Evolutionary conservation across 2,797 vertebrate species (phyloP), one percentile per base, ranked within the genome.

Genomic region (Cichlasoma orientale): DNA sequence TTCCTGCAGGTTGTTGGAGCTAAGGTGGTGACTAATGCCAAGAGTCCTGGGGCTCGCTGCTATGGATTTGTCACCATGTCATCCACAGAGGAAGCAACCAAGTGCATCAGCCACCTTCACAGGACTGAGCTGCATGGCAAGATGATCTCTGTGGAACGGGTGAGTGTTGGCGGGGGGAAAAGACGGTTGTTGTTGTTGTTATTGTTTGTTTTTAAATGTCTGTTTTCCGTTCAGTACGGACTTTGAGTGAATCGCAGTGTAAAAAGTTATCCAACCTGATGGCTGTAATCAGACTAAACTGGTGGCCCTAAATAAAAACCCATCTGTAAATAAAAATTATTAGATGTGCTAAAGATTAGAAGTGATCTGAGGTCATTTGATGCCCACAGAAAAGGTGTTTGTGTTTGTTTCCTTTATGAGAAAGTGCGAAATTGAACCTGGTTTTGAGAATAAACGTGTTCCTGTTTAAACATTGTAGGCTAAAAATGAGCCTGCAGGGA

Each of bases 61-160:
- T 99, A 99, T 0, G 98, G 98, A 12, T 99, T 99, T 16, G 97
- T 99, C 74, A 99, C 98, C 0, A 99, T 99, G 98, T 96, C 97
- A 0, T 95, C 97, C 0, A 93, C 96, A 0, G 98, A 98, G 2
- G 98, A 99, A 87, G 97, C 98, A 38, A 97, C 97, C 25, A 97
- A 96, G 72, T 99, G 98, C 8, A 98, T 99, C 80, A 95, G 85
- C 84, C 97, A 99, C 59, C 96, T 99, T 4, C 98, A 99, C 92
- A 95, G 98, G 71, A 99, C 98, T 0, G 98, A 99, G 82, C 94
- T 99, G 71, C 98, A 99, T 2, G 98, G 98, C 16, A 96, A 95
- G 82, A 99, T 99, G 98, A 99, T 99, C 91, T 99, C 98, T 18
- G 98, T 99, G 74, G 98, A 99, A 90, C 96, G 95, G 93, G 98